Base-by-base conservation (phyloP, 2,113 vertebrate species). In the Vanacampus margaritifer region DNA sequence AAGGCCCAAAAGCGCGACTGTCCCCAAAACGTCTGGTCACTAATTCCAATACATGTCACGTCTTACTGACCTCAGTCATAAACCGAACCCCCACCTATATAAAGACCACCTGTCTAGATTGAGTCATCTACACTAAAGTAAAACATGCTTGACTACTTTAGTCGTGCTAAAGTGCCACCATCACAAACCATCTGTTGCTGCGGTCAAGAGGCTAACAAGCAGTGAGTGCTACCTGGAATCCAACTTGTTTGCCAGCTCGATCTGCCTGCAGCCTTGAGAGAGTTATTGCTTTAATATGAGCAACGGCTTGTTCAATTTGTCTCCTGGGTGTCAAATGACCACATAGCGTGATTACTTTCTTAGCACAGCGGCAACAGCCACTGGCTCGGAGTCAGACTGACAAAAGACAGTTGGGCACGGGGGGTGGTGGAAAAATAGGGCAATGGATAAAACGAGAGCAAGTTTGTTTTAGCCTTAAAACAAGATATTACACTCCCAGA, bases 241-340 rank as follows among this genome's bases (percentile, higher is more conserved):
- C 68, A 51, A 68, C 64, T 50, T 48, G 64, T 21, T 26, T 32
- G 24, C 26, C 68, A 67, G 26, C 41, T 37, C n/a, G n/a, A n/a
- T n/a, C 63, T 17, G 63, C 57, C 82, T 41, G 71, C 70, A 68
- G 68, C 72, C 66, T 41, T 37, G 21, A 75, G 78, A 86, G 87
- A 90, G 80, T 89, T 88, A 90, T 86, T 81, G 83, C 84, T 91
- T 89, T 89, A 91, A 91, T 90, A 90, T 84, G 79, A 86, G 79
- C 76, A 83, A 72, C 69, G 60, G 83, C 81, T 79, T 69, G 86
- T 83, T 87, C 80, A 83, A 89, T 90, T 83, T 84, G 84, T 88
- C 81, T 81, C 73, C 78, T 67, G 72, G 41, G 76, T 83, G 81
- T 89, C 84, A 85, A 81, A 59, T 72, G 65, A 85, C 76, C 16